Percentiles rank a stretch among this genome's conserved stretches.
phyloP scores from a whole-genome alignment of 92 coral and sea anemone species.

The Phenganax marumi region DNA sequence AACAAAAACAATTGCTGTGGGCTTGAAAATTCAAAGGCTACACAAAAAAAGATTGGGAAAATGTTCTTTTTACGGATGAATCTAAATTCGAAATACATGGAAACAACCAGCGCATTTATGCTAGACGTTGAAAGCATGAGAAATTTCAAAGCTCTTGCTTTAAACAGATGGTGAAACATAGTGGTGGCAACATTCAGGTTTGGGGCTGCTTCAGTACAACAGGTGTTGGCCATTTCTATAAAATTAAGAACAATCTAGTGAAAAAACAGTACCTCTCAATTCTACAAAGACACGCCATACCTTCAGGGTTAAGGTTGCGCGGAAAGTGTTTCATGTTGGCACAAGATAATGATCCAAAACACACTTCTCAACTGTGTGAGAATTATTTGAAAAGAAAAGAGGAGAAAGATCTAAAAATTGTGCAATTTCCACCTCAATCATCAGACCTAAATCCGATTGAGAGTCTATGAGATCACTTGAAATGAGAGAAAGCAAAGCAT shows the following conservation, averaged over 20 bases:
- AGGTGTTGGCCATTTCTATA: background rate
- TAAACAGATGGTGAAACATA: background rate
- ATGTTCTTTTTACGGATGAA: background rate
- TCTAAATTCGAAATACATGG: background rate
- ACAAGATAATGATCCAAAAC: no score
- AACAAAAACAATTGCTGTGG: conserved; percentile 18
- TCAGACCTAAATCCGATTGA: background rate
- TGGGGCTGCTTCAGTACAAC: background rate
- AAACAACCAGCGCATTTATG: background rate
- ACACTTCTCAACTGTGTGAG: no score
- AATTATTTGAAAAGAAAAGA: no score
- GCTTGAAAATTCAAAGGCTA: conserved; percentile 28
- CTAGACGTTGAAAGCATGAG: background rate
- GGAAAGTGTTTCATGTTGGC: no score
- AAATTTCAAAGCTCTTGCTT: background rate
- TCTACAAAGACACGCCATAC: background rate
- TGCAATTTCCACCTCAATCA: background rate
- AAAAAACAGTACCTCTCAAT: background rate
- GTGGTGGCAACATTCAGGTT: background rate
- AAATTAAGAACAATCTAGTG: background rate
- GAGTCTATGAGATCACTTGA: no score
- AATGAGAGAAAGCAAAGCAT: background rate
- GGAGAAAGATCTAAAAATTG: no score
- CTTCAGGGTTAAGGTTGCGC: no score
- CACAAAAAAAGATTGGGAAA: conserved; percentile 1